Percentiles rank a stretch among this genome's conserved stretches.
These are phyloP conservation scores for Pachypanchax playfairii DNA, from an alignment of 2,113 vertebrate genomes.

Conservation along the genomic window DNA sequence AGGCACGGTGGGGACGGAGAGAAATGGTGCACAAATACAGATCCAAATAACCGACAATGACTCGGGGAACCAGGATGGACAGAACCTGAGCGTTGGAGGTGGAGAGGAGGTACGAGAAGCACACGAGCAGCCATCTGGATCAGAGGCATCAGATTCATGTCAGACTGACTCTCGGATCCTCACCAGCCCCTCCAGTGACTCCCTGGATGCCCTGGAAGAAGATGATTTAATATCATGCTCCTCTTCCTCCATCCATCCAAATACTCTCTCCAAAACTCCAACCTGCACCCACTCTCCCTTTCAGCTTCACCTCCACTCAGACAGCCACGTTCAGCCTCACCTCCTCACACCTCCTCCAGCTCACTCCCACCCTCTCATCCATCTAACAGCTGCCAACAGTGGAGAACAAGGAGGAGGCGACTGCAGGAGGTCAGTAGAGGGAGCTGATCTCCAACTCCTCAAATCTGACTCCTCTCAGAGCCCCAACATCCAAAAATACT, in stretches of 20 bases:
- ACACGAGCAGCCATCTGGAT: conserved; percentile 71
- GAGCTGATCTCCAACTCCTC: conserved; percentile 44
- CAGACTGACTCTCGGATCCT: conserved; percentile 79
- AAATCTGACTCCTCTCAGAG: conserved; percentile 10
- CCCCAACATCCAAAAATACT: conserved; percentile 9
- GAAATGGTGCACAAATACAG: conserved; percentile 2
- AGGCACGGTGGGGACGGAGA: conserved; percentile 1
- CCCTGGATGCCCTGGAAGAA: conserved; percentile 89
- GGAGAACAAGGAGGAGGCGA: not conserved
- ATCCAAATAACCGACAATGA: conserved; percentile 1
- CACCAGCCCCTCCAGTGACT: conserved; percentile 90
- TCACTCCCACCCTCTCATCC: conserved; percentile 63
- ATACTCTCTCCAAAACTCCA: conserved; percentile 33
- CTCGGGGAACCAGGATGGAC: not conserved
- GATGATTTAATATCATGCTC: conserved; percentile 86
- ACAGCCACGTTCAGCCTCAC: conserved; percentile 30
- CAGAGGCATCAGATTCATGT: conserved; percentile 89
- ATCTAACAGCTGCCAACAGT: conserved; percentile 6
- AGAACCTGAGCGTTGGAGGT: conserved; percentile 5
- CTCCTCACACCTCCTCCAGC: conserved; percentile 58
- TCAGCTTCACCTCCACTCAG: conserved; percentile 41
- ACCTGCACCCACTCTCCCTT: conserved; percentile 1
- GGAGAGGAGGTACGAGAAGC: conserved; percentile 18
- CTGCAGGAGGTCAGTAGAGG: conserved; percentile 44
- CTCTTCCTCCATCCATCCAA: conserved; percentile 75